These are phyloP conservation scores for Dinocampus coccinellae DNA, from an alignment of 2,888 invertebrate genomes.

Conservation along the genomic window DNA sequence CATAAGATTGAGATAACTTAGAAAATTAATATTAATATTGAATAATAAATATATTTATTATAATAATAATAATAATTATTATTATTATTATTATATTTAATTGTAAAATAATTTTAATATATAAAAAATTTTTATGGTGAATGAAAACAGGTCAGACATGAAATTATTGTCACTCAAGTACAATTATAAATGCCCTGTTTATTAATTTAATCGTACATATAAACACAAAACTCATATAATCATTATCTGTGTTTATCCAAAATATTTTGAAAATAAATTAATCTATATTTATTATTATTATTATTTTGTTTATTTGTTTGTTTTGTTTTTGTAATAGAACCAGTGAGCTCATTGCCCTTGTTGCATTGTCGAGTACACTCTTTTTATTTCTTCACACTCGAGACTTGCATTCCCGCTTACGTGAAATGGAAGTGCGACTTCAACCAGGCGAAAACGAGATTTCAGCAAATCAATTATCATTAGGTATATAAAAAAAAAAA, in stretches of 20 bases:
- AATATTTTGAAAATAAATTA: background rate
- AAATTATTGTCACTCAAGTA: slow-evolving; percentile 48
- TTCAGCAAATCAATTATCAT: slow-evolving; percentile 71
- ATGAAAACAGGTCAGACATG: slow-evolving; percentile 54
- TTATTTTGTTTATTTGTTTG: slow-evolving; percentile 24
- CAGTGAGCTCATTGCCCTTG: slow-evolving; percentile 84
- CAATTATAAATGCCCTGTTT: slow-evolving; percentile 56
- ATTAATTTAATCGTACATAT: slow-evolving; percentile 29
- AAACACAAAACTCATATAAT: slow-evolving; percentile 2
- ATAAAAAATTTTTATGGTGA: slow-evolving; percentile 7
- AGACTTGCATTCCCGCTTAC: slow-evolving; percentile 83
- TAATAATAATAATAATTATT: no score
- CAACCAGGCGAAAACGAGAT: slow-evolving; percentile 75
- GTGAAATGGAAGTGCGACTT: slow-evolving; percentile 84
- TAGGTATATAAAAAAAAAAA: slow-evolving; percentile 64
- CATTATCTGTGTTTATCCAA: background rate
- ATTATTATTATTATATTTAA: no score
- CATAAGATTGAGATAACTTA: no score
- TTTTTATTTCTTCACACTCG: slow-evolving; percentile 89
- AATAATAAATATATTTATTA: no score
- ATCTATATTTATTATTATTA: background rate
- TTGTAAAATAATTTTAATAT: background rate
- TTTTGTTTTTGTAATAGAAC: slow-evolving; percentile 75
- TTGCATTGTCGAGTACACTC: slow-evolving; percentile 86
- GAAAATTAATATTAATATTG: background rate